Base-by-base conservation (phyloP, 2,113 vertebrate species). In the Datnioides undecimradiatus region DNA sequence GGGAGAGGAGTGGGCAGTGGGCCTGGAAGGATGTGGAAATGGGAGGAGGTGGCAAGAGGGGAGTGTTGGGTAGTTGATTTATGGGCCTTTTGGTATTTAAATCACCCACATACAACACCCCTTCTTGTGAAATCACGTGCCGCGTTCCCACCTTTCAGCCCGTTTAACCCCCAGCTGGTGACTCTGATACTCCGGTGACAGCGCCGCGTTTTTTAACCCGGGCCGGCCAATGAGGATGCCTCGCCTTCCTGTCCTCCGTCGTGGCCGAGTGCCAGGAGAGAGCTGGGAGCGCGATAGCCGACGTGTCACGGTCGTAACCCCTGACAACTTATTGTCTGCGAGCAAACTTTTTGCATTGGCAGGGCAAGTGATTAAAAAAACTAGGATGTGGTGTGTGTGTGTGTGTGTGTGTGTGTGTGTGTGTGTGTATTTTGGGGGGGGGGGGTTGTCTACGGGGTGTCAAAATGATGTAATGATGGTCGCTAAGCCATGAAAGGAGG, bases 381-480 rank as follows among this genome's bases (percentile, higher is more conserved):
- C 25, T 23, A 25, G 54, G 65, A 83, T 59, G 63, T 62, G 65
- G 57, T 67, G 60, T 58, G 62, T 63, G 78, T 81, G 29, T 55
- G 25, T 55, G n/a, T n/a, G n/a, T n/a, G 51, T 23, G 71, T 33
- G 71, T 51, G 25, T 31, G 46, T 12, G 69, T 25, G 25, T n/a
- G 36, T n/a, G 25, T 48, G 55, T 27, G 70, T 27, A 43, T 23
- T 52, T 11, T 4, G 12, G 36, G 23, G 36, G 19, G 31, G 41
- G 38, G 76, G 64, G 75, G 64, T 29, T 45, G 73, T 67, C 65
- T 76, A 76, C 57, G 62, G 62, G 79, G 89, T 91, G 92, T 95
- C 90, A 91, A 87, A 93, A 91, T 94, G 93, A 95, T 94, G 93
- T 93, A 91, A 94, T 87, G 91, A 94, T 79, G 90, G 91, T 91